These are phyloP conservation scores for Platichthys stellatus DNA, from an alignment of 2,113 vertebrate genomes.

Conservation along the genomic window DNA sequence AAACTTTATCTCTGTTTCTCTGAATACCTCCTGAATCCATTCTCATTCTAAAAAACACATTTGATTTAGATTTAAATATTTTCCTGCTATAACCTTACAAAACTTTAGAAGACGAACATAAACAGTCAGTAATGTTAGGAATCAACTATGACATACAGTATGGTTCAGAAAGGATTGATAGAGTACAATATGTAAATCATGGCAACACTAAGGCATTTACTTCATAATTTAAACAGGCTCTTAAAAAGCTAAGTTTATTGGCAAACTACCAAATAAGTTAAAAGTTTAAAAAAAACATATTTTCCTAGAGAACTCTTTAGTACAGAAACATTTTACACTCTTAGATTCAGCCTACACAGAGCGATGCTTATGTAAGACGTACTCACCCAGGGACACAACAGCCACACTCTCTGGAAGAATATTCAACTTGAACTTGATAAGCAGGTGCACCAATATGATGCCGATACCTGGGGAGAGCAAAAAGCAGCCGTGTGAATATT, in stretches of 20 bases:
- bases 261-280: too few relatives aligned
- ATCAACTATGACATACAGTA: background rate
- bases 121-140: background rate
- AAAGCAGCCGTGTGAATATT: constrained; percentile 41
- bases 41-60: background rate
- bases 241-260: too few relatives aligned
- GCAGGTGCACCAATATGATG: constrained; percentile 98
- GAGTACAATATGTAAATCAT: too few relatives aligned
- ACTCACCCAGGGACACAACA: constrained; percentile 97
- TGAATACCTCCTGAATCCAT: background rate
- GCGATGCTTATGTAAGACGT: background rate
- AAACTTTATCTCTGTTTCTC: background rate
- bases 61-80: background rate
- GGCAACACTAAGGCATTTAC: too few relatives aligned
- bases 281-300: too few relatives aligned
- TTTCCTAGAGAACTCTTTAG: background rate
- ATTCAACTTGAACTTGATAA: constrained; percentile 96
- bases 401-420: constrained; percentile 98
- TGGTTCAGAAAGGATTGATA: background rate
- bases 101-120: background rate
- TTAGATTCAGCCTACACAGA: background rate
- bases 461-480: constrained; percentile 88
- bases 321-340: background rate
- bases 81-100: background rate
- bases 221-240: too few relatives aligned